phyloP scores from a whole-genome alignment of 2,113 vertebrate species.

The Vombatus ursinus region DNA sequence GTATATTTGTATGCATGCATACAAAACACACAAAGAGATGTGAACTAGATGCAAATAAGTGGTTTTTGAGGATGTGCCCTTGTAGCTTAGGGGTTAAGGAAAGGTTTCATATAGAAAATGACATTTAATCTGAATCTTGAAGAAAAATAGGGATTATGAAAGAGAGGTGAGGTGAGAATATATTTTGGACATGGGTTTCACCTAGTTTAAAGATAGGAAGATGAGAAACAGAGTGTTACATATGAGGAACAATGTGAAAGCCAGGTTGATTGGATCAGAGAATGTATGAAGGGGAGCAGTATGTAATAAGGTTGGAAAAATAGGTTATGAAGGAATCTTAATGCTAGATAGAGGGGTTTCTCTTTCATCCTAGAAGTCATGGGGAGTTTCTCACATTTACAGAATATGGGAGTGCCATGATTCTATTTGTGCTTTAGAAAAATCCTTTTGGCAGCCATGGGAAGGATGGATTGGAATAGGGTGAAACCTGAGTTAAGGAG shows the following conservation, averaged over 20 bases:
- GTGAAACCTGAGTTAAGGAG: neutral
- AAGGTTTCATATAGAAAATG: neutral
- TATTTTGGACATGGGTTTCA: neutral
- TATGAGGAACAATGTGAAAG: neutral
- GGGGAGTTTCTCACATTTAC: neutral
- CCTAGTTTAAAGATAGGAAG: neutral
- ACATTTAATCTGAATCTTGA: neutral
- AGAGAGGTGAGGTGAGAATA: neutral
- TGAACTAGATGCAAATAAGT: neutral
- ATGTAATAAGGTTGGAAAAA: neutral
- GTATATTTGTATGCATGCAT: no score
- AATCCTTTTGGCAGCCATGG: neutral
- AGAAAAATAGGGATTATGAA: neutral
- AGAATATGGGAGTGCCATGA: neutral
- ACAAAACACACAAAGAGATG: neutral
- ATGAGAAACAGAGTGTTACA: neutral
- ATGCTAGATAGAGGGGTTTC: neutral
- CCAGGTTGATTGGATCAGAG: neutral
- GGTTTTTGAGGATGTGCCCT: neutral
- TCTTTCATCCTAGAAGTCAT: neutral
- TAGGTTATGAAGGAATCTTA: neutral
- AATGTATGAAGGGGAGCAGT: neutral
- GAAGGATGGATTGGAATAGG: neutral
- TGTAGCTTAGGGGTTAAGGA: neutral
- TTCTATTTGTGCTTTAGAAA: neutral